Percentiles rank a stretch among this genome's conserved stretches.
Evolutionary conservation across 2,113 vertebrate species (phyloP).

Genomic region (Laterallus jamaicensis): DNA sequence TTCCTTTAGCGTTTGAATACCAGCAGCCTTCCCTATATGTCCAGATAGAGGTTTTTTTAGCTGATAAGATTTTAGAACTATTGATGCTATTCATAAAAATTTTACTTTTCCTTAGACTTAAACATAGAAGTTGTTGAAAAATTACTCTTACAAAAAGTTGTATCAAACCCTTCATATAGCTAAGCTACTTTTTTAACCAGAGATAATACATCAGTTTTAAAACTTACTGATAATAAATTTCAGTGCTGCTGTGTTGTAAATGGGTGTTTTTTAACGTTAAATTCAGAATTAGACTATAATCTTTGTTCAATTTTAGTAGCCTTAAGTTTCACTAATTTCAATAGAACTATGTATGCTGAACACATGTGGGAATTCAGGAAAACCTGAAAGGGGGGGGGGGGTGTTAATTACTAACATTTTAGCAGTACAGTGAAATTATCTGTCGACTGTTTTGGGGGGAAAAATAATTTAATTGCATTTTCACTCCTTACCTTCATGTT

Average conservation of each 20-base stretch:
- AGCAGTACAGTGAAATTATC: not conserved
- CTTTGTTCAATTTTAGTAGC: not conserved
- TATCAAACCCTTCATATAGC: not conserved
- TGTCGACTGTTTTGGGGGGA: not conserved
- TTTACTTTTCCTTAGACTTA: not conserved
- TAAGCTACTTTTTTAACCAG: not conserved
- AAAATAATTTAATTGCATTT: not conserved
- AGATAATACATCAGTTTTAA: not conserved
- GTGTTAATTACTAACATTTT: not conserved
- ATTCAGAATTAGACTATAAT: not conserved
- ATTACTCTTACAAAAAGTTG: not conserved
- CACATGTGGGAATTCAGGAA: not conserved
- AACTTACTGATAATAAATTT: not conserved
- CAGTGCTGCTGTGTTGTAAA: not conserved
- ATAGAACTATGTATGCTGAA: not conserved
- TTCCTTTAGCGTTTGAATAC: not conserved
- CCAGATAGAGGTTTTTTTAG: not conserved
- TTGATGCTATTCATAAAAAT: not conserved
- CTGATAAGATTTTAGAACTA: not conserved
- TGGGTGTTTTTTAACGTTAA: not conserved
- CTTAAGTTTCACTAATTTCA: not conserved
- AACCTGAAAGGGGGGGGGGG: not conserved
- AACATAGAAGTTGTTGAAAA: not conserved
- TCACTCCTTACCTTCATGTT: not conserved
- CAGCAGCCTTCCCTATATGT: not conserved